These are phyloP conservation scores for Galerucella nymphaeae DNA, from an alignment of 2,888 invertebrate genomes.

Conservation along the genomic window DNA sequence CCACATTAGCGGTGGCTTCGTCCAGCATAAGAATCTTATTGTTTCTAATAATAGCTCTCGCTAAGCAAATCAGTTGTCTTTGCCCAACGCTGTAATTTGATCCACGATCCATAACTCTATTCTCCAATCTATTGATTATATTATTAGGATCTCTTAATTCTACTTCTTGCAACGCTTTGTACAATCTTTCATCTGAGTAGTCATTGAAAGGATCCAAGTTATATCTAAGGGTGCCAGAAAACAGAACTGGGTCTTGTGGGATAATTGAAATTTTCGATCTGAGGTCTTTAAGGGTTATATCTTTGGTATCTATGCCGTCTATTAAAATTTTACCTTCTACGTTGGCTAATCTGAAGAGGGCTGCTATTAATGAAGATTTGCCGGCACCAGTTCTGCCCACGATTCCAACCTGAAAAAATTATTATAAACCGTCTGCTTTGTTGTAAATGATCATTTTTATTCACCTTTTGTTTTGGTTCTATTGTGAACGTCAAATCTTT, in stretches of 20 bases:
- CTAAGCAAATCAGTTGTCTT: slow-evolving; percentile 88
- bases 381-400: slow-evolving; percentile 89
- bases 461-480: slow-evolving; percentile 75
- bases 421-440: not conserved
- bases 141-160: slow-evolving; percentile 77
- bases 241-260: slow-evolving; percentile 67
- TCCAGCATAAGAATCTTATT: slow-evolving; percentile 88
- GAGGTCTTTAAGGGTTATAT: slow-evolving; percentile 69
- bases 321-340: slow-evolving; percentile 77
- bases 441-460: not conserved
- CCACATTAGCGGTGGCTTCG: slow-evolving; percentile 93
- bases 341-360: slow-evolving; percentile 80
- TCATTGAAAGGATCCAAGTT: slow-evolving; percentile 82
- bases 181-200: slow-evolving; percentile 75
- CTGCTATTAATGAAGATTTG: slow-evolving; percentile 81
- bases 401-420: slow-evolving; percentile 74
- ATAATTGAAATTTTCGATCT: slow-evolving; percentile 69
- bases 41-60: slow-evolving; percentile 85
- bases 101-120: slow-evolving; percentile 79
- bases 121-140: slow-evolving; percentile 72
- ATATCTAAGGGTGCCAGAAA: slow-evolving; percentile 74
- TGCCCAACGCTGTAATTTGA: slow-evolving; percentile 90
- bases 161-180: slow-evolving; percentile 79
- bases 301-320: slow-evolving; percentile 73
- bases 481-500: slow-evolving; percentile 77